A percentile compares a stretch with the other conserved stretches of the same genome.
Conservation (phyloP, 2,113 vertebrate genomes). For the Nyctereutes procyonoides region DNA sequence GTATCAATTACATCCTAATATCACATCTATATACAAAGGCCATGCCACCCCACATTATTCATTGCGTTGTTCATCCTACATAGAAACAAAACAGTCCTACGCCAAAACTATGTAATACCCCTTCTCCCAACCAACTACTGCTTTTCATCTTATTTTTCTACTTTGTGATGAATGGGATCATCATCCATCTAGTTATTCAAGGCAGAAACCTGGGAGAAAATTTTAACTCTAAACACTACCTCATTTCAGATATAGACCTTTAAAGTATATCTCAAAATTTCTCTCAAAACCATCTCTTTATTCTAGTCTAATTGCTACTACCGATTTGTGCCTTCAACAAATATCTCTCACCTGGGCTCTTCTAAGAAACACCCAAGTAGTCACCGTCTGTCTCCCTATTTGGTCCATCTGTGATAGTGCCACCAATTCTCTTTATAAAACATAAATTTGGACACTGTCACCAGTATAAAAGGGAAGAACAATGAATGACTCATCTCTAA, state of each 20-base stretch:
- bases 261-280: not conserved
- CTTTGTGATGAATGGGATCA: not conserved
- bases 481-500: not conserved
- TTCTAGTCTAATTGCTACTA: not conserved
- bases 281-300: not conserved
- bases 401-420: not conserved
- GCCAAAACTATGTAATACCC: not conserved
- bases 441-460: not conserved
- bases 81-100: not conserved
- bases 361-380: not conserved
- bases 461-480: not conserved
- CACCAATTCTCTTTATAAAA: not conserved
- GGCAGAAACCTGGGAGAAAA: not conserved
- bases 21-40: not conserved
- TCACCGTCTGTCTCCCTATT: not conserved
- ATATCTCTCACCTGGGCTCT: not conserved
- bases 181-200: not conserved
- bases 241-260: not conserved
- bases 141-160: not conserved
- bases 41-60: not conserved
- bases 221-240: not conserved
- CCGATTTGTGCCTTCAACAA: not conserved
- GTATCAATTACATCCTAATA: not conserved
- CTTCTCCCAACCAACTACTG: not conserved
- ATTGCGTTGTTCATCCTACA: not conserved